These are phyloP conservation scores for Camponotus fellah DNA, from an alignment of 2,888 invertebrate genomes.

Conservation along the genomic window DNA sequence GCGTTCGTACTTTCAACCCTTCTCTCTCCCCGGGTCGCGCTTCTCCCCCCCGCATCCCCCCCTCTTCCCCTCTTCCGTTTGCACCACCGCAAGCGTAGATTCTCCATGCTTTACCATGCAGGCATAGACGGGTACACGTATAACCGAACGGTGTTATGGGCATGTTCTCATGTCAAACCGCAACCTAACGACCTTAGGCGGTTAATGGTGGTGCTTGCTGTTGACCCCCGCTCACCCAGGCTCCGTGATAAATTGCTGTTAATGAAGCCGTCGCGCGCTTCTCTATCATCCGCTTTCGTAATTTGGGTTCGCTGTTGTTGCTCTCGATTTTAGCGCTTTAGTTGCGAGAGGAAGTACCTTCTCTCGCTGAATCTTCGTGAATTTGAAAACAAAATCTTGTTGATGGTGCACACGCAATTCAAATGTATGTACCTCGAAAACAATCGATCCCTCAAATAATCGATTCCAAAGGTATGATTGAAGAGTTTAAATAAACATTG, in stretches of 20 bases:
- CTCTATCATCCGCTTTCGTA: slow-evolving; percentile 66
- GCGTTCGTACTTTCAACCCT: slow-evolving; percentile 33
- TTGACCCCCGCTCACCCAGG: slow-evolving; percentile 73
- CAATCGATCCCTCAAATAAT: neutral
- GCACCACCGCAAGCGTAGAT: slow-evolving; percentile 59
- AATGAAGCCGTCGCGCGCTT: slow-evolving; percentile 79
- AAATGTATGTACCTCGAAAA: slow-evolving; percentile 1
- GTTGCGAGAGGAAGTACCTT: neutral
- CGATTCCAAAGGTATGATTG: neutral
- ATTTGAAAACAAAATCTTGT: neutral
- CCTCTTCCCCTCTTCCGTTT: slow-evolving; percentile 41
- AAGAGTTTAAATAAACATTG: neutral
- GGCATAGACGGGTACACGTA: slow-evolving; percentile 73
- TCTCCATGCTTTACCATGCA: slow-evolving; percentile 70
- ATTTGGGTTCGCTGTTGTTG: slow-evolving; percentile 51
- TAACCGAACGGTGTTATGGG: slow-evolving; percentile 83
- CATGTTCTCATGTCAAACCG: slow-evolving; percentile 84
- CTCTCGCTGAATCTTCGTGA: neutral
- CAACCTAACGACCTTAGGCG: slow-evolving; percentile 84
- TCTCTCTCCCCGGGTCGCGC: slow-evolving; percentile 31
- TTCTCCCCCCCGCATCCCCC: neutral
- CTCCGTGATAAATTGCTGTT: slow-evolving; percentile 83
- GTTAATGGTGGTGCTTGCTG: slow-evolving; percentile 79
- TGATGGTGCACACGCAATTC: slow-evolving; percentile 6
- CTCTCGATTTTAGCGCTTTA: slow-evolving; percentile 5